These are phyloP conservation scores for Zosterops pallidus DNA, from an alignment of 2,113 vertebrate genomes.

Conservation along the genomic window DNA sequence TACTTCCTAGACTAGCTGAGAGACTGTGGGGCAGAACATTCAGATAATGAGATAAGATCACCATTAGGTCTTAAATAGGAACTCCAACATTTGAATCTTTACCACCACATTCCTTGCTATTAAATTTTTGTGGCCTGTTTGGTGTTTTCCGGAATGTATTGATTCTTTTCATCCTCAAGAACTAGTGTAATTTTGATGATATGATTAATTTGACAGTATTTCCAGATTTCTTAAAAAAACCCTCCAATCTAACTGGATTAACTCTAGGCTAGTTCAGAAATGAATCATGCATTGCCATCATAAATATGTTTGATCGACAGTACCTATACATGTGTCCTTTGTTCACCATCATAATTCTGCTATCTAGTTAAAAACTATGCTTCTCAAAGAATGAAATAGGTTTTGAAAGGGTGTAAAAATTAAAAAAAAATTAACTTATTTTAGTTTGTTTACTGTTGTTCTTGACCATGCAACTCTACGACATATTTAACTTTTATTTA, in stretches of 20 bases:
- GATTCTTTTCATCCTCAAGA: not conserved
- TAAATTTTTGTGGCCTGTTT: not conserved
- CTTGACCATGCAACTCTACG: not conserved
- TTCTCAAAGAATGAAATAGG: not conserved
- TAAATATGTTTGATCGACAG: not conserved
- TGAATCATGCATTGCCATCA: not conserved
- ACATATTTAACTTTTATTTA: not conserved
- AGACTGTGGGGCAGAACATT: not conserved
- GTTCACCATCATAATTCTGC: not conserved
- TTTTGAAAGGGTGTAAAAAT: not conserved
- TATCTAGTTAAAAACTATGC: not conserved
- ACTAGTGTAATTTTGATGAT: not conserved
- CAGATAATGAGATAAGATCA: not conserved
- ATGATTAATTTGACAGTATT: constrained; percentile 3
- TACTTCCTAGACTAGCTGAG: not conserved
- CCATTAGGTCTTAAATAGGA: not conserved
- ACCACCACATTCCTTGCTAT: not conserved
- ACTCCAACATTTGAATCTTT: not conserved
- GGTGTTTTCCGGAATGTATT: not conserved
- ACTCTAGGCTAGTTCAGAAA: not conserved
- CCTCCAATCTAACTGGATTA: not conserved
- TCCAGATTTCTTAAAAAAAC: not conserved
- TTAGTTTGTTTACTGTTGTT: not conserved
- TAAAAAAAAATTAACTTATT: not conserved
- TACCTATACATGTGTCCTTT: not conserved